Base-by-base conservation (phyloP, 2,113 vertebrate genomes). In the Xyliphius kryptos region DNA sequence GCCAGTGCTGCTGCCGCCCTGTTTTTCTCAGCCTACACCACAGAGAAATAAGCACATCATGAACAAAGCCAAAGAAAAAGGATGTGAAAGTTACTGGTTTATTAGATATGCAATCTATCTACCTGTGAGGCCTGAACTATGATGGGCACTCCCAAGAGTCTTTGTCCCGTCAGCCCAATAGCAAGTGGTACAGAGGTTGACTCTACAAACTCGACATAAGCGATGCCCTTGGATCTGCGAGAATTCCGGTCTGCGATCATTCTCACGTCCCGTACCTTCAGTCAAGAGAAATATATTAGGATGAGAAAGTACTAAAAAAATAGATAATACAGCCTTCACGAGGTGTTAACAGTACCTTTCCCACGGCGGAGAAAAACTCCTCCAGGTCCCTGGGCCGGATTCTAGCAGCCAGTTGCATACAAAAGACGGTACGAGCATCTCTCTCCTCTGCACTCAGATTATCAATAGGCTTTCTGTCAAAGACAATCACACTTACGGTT, bases 211-310 rank as follows among this genome's bases (percentile, higher is more conserved):
- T 99, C 96, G 36, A 99, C 91, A 61, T 99, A 99, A 22, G 96
- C 96, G 72, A 99, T 99, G 75, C 96, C 96, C 77, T 99, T 99
- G 12, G 96, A 99, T 63, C 96, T 89, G 40, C 96, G 86, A 58
- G 95, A 99, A 82, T 99, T 97, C 79, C 96, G 87, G 77, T 99
- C 96, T 0, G 96, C 97, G 80, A 99, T 99, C 88, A 99, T 98
- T 68, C 96, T 84, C 51, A 99, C 96, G 60, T 99, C 96, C 76
- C 96, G 89, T 48, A 99, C 96, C 95, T 99, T 61, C 0, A 63
- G 26, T 40, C 16, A 59, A 22, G 17, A 8, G 79, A 66, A 9
- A 7, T 16, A 44, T 7, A 21, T 41, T 4, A 37, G 10, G 10
- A 26, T 3, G 15, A n/a, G 19, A 2, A 32, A 9, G 0, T 2